Evolutionary conservation across 2,797 vertebrate genomes (phyloP), one percentile per base, ranked within the genome.

Genomic region (Adrianichthys oophorus): DNA sequence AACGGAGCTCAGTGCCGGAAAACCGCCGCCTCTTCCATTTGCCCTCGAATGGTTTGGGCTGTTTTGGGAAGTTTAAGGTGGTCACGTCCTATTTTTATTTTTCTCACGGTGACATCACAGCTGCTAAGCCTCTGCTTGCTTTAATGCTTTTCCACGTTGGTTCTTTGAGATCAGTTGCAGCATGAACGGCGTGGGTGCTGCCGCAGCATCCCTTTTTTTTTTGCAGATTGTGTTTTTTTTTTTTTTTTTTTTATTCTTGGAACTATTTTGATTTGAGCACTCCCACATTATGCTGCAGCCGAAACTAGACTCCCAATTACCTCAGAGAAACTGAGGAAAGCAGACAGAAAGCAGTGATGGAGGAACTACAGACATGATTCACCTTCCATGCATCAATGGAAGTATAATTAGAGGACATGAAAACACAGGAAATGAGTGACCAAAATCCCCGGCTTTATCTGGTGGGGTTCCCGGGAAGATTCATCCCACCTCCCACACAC

Each of bases 211-310:
- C 21, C 43, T 57, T 56, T 53, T 56, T 44, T 50, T 57, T 13
- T 10, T 49, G 16, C 49, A 41, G 15, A 41, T 61, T 52, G 47
- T 19, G 23, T 40, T 29, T 49, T 45, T 53, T 19, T 13, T 53
- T 37, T 48, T 14, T 26, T 46, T 41, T 29, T 21, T 23, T 14
- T 19, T 26, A 23, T 40, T 21, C 76, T 65, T 70, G 57, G 65
- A 72, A 75, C 55, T 69, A 69, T 77, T 80, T 69, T 47, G 56
- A 78, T 75, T 74, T 52, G 50, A 62, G 61, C 59, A 72, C 71
- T 68, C 70, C 72, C 70, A 76, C 63, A 76, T 83, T 41, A 70
- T 45, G 68, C 67, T 0, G 21, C 19, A 68, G 72, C 56, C 51
- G 62, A 68, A 68, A 62, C 56, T 70, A 68, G 68, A 54, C 46